These are phyloP conservation scores for Hydrocynus forskahlii DNA, from an alignment of 2,797 vertebrate species.

Conservation along the genomic window DNA sequence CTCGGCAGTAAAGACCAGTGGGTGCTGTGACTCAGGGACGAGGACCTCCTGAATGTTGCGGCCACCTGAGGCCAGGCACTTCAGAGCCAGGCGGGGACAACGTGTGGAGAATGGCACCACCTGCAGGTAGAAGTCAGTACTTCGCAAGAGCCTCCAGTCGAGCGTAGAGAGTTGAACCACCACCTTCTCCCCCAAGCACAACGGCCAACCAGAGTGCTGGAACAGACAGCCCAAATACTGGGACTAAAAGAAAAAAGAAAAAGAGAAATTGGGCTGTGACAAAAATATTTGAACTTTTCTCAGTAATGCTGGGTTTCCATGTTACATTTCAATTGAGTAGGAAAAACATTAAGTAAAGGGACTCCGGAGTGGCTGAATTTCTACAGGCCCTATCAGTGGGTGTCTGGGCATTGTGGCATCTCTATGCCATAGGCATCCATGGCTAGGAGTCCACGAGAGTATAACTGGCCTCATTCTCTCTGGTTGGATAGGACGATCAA, in stretches of 20 bases:
- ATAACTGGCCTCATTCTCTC: too few relatives aligned
- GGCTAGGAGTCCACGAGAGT: too few relatives aligned
- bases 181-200: constrained; percentile 88
- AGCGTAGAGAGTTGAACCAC: constrained; percentile 91
- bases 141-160: constrained; percentile 88
- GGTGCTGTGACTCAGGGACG: constrained; percentile 85
- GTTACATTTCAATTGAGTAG: too few relatives aligned
- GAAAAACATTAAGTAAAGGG: too few relatives aligned
- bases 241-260: constrained; percentile 72
- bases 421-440: too few relatives aligned
- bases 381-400: too few relatives aligned
- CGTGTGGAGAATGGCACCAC: constrained; percentile 89
- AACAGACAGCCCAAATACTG: constrained; percentile 92
- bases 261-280: background rate
- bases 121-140: constrained; percentile 93
- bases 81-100: constrained; percentile 87
- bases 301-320: too few relatives aligned
- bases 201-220: constrained; percentile 91
- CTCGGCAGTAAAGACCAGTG: constrained; percentile 89
- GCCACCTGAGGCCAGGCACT: constrained; percentile 87
- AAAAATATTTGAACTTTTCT: too few relatives aligned
- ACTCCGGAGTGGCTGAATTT: too few relatives aligned
- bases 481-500: too few relatives aligned
- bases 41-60: constrained; percentile 87
- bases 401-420: too few relatives aligned